Conservation (phyloP, 2,888 invertebrate genomes). For the Eulithis prunata region DNA sequence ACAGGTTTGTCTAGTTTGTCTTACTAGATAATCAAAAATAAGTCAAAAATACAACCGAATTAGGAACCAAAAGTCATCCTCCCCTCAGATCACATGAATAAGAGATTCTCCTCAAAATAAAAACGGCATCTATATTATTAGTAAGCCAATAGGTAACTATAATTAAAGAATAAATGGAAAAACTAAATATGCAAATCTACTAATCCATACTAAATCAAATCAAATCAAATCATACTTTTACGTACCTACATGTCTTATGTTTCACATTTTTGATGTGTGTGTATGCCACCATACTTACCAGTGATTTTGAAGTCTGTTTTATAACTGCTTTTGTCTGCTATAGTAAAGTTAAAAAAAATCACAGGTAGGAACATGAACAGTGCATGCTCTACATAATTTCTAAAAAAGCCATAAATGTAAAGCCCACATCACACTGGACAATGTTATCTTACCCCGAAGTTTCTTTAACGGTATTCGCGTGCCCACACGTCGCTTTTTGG, state of each 20-base stretch:
- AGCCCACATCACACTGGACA: conserved; percentile 16
- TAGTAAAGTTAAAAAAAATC: neutral
- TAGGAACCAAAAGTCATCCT: too few species aligned
- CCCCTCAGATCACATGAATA: too few species aligned
- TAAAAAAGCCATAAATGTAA: conserved; percentile 20
- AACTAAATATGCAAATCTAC: too few species aligned
- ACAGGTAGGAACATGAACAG: neutral
- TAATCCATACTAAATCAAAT: neutral
- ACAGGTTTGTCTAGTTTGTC: too few species aligned
- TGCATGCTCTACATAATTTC: conserved; percentile 20
- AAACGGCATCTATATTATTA: too few species aligned
- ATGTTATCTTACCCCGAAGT: conserved; percentile 40
- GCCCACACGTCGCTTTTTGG: conserved; percentile 67
- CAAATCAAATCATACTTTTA: neutral
- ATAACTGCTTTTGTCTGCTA: neutral
- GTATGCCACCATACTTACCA: neutral
- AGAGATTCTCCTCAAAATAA: too few species aligned
- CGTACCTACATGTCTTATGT: neutral
- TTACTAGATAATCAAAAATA: too few species aligned
- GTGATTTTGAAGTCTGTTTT: neutral
- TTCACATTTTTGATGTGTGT: neutral
- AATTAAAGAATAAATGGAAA: too few species aligned
- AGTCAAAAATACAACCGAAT: too few species aligned
- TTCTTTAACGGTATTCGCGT: conserved; percentile 64
- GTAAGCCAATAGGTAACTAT: too few species aligned